Evolutionary conservation across 1,140 invertebrate species (phyloP).

Genomic region (Babylonia areolata): DNA sequence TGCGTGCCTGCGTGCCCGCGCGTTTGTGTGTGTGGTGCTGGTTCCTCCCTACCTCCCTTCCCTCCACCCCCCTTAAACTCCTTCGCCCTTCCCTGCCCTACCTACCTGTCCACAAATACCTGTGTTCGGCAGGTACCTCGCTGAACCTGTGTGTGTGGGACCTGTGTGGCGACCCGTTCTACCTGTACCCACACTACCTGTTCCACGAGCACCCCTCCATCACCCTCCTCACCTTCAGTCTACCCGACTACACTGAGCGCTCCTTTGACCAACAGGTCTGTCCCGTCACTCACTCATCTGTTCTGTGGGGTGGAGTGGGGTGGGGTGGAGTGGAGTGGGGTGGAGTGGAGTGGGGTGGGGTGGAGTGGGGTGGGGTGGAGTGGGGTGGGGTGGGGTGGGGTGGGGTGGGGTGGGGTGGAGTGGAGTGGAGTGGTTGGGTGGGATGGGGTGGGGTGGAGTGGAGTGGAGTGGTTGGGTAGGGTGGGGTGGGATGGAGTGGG

Average conservation of each 20-base stretch:
- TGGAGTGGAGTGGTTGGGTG: too few species aligned
- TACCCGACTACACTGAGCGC: conserved; percentile 63
- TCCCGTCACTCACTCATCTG: too few species aligned
- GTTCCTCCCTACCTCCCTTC: too few species aligned
- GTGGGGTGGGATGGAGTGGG: background rate
- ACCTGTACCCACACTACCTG: conserved; percentile 67
- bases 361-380: background rate
- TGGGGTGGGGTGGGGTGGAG: background rate
- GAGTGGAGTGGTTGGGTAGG: too few species aligned
- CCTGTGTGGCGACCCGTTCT: conserved; percentile 69
- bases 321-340: too few species aligned
- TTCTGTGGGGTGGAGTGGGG: too few species aligned
- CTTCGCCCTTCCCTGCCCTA: too few species aligned
- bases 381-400: background rate
- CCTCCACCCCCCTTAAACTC: too few species aligned
- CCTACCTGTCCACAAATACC: background rate
- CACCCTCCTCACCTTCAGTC: conserved; percentile 69
- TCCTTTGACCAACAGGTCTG: conserved; percentile 60
- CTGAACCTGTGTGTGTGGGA: conserved; percentile 71
- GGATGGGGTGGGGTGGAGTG: too few species aligned
- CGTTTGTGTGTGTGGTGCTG: too few species aligned
- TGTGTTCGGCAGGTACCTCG: conserved; percentile 24
- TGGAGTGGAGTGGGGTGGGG: background rate
- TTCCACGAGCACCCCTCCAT: conserved; percentile 72
- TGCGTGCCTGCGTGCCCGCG: too few species aligned